Percentiles rank a stretch among this genome's conserved stretches.
Conservation (phyloP, 2,888 invertebrate genomes). For the Epirrhoe alternata region DNA sequence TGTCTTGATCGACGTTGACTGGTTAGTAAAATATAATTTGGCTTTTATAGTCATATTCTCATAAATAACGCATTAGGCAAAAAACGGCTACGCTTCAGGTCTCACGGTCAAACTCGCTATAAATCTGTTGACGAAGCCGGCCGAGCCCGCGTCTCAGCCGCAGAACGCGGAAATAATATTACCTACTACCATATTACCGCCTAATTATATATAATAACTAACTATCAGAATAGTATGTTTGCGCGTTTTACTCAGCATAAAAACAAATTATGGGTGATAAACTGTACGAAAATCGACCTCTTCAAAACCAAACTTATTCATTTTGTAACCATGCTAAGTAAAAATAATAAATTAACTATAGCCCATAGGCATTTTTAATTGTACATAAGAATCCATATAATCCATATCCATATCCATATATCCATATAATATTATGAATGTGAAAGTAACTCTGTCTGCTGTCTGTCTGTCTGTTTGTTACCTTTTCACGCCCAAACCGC, state of each 20-base stretch:
- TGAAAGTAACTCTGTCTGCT: too few relatives aligned
- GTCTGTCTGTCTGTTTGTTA: too few relatives aligned
- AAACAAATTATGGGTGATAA: constrained; percentile 13
- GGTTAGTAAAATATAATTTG: constrained; percentile 66
- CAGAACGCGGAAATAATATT: constrained; percentile 63
- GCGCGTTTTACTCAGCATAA: constrained; percentile 39
- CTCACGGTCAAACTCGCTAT: constrained; percentile 83
- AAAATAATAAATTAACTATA: too few relatives aligned
- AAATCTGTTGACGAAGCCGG: constrained; percentile 73
- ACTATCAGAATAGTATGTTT: constrained; percentile 59
- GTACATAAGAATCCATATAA: too few relatives aligned
- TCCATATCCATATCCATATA: too few relatives aligned
- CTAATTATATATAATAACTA: constrained; percentile 64
- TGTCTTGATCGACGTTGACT: constrained; percentile 68
- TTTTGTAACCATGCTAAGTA: neutral
- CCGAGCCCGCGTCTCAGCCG: constrained; percentile 40
- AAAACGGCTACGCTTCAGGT: constrained; percentile 77
- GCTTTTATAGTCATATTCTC: constrained; percentile 79
- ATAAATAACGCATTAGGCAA: constrained; percentile 82
- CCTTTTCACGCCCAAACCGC: too few relatives aligned
- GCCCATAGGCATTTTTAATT: too few relatives aligned
- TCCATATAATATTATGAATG: too few relatives aligned
- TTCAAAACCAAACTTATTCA: constrained; percentile 7
- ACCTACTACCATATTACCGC: constrained; percentile 56
- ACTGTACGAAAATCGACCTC: constrained; percentile 9